These are phyloP conservation scores for Drosophila falleni DNA, from an alignment of 2,888 invertebrate species.

Conservation along the genomic window DNA sequence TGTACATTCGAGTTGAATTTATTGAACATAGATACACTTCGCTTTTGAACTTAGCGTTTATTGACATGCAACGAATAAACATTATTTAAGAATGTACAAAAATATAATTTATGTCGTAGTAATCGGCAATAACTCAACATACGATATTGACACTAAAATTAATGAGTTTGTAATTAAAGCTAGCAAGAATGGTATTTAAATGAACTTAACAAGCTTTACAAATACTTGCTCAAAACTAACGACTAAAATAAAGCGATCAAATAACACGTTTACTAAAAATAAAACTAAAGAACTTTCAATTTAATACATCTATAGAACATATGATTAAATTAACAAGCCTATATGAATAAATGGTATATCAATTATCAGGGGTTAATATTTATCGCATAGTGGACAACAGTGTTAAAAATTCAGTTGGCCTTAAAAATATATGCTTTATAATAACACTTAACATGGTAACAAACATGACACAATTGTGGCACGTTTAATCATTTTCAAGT, in stretches of 20 bases:
- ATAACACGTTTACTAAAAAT: not conserved
- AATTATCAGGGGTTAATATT: not conserved
- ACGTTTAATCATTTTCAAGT: constrained; percentile 25
- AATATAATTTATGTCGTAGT: not conserved
- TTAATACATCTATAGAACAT: not conserved
- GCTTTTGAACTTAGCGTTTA: not conserved
- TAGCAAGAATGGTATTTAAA: not conserved
- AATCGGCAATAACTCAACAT: not conserved
- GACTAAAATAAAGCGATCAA: not conserved
- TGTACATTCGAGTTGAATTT: not conserved
- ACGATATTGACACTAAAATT: not conserved
- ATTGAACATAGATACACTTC: not conserved
- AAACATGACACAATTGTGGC: constrained; percentile 20
- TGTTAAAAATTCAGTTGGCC: constrained; percentile 8
- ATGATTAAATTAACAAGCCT: not conserved
- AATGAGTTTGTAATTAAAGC: not conserved
- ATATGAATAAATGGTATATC: not conserved
- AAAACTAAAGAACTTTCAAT: not conserved
- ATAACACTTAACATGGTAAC: constrained; percentile 30
- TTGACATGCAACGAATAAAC: not conserved
- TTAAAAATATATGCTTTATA: not conserved
- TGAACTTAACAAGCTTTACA: not conserved
- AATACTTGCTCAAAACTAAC: not conserved
- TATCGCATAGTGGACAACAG: constrained; percentile 1
- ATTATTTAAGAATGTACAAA: not conserved